phyloP scores from a whole-genome alignment of 1,140 invertebrate genomes.

The Pogonus chalceus region DNA sequence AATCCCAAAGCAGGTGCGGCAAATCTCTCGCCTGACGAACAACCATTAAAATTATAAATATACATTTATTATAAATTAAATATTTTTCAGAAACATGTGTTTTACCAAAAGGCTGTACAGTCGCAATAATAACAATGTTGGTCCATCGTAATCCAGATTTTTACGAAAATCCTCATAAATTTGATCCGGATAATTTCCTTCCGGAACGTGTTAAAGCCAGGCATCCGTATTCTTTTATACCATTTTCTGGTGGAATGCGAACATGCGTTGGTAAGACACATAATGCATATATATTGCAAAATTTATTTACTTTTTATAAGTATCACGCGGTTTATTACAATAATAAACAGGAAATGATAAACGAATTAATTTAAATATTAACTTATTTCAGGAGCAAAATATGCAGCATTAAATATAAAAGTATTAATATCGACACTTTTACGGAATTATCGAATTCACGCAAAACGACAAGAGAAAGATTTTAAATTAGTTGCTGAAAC shows the following conservation, averaged over 20 bases:
- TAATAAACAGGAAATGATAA: too few species aligned
- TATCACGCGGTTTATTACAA: too few species aligned
- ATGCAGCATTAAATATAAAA: constrained; percentile 54
- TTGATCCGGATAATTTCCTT: constrained; percentile 71
- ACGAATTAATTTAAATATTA: too few species aligned
- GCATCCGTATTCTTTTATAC: constrained; percentile 59
- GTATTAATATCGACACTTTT: constrained; percentile 48
- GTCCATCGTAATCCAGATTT: constrained; percentile 49
- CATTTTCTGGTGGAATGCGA: constrained; percentile 63
- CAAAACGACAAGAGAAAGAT: constrained; percentile 30
- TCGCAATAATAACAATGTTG: constrained; percentile 41
- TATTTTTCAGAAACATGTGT: constrained; percentile 29
- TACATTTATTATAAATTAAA: too few species aligned
- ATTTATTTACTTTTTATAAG: too few species aligned
- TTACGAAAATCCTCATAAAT: constrained; percentile 56
- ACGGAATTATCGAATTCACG: constrained; percentile 44
- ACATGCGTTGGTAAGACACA: constrained; percentile 51
- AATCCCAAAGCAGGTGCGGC: too few species aligned
- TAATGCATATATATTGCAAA: too few species aligned
- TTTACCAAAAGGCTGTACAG: constrained; percentile 44
- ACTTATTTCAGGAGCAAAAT: constrained; percentile 49
- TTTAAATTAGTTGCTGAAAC: constrained; percentile 36
- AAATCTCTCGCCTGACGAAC: too few species aligned
- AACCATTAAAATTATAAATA: too few species aligned
- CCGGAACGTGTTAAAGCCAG: constrained; percentile 47